Percentiles rank a stretch among this genome's conserved stretches.
phyloP scores from a whole-genome alignment of 2,797 vertebrate species.

The Pampus argenteus region DNA sequence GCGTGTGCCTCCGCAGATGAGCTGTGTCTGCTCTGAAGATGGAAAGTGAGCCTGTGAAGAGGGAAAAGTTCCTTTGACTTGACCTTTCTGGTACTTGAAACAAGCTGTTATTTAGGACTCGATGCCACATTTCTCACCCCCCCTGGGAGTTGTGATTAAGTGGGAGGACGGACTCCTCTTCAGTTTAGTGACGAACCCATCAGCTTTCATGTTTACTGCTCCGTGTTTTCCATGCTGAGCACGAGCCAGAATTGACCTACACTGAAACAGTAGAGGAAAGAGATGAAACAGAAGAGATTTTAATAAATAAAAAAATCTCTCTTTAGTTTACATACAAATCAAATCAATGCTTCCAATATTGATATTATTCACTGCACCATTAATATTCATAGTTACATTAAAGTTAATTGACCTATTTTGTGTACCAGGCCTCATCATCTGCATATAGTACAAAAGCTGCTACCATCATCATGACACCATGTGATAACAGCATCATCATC shows the following conservation, averaged over 20 bases:
- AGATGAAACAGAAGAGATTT: constrained; percentile 9
- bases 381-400: constrained; percentile 60
- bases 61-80: constrained; percentile 62
- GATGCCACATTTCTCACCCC: not conserved
- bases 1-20: constrained; percentile 55
- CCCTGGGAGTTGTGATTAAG: constrained; percentile 32
- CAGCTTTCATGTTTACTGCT: constrained; percentile 27
- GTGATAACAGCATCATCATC: no score
- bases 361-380: constrained; percentile 17
- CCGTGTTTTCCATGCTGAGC: constrained; percentile 18
- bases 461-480: no score
- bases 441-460: not conserved
- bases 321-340: not conserved
- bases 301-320: constrained; percentile 7
- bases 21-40: constrained; percentile 45
- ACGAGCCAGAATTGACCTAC: constrained; percentile 18
- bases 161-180: constrained; percentile 21
- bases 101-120: constrained; percentile 57
- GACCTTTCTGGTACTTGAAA: constrained; percentile 62
- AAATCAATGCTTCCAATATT: constrained; percentile 22
- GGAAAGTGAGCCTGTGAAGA: no score
- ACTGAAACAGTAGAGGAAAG: not conserved
- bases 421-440: constrained; percentile 8
- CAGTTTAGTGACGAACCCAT: constrained; percentile 33
- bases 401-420: constrained; percentile 31